A percentile compares a stretch with the other conserved stretches of the same genome.
Conservation (phyloP, 2,113 vertebrate genomes). For the Danionella cerebrum region DNA sequence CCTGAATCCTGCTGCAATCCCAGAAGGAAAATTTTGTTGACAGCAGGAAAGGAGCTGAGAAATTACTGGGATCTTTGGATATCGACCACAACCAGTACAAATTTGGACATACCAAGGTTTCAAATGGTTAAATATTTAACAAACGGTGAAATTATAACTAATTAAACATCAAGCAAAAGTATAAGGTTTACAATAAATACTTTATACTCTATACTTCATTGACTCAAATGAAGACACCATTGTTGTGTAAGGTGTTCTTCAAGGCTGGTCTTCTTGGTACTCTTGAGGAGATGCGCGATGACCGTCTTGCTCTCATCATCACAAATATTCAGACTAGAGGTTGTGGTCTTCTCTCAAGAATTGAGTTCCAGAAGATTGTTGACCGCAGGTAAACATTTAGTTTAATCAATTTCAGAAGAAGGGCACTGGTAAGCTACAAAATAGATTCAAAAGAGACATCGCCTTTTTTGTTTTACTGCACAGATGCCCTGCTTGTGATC, state of each 20-base stretch:
- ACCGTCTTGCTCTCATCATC: conserved; percentile 78
- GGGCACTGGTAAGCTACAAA: background rate
- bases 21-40: conserved; percentile 54
- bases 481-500: conserved; percentile 58
- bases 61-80: conserved; percentile 48
- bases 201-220: too few species aligned
- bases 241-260: conserved; percentile 45
- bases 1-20: conserved; percentile 47
- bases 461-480: conserved; percentile 20
- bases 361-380: conserved; percentile 79
- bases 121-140: too few species aligned
- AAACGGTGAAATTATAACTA: too few species aligned
- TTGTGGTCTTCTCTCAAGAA: conserved; percentile 73
- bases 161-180: too few species aligned
- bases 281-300: conserved; percentile 72
- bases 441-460: background rate
- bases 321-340: conserved; percentile 70
- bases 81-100: conserved; percentile 50
- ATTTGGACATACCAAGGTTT: conserved; percentile 52
- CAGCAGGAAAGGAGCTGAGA: conserved; percentile 48
- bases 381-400: conserved; percentile 50
- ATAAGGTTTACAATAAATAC: too few species aligned
- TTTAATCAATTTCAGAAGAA: background rate
- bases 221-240: background rate
- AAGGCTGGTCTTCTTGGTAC: conserved; percentile 48